phyloP scores from a whole-genome alignment of 2,888 invertebrate species.

The Meloe dianella region DNA sequence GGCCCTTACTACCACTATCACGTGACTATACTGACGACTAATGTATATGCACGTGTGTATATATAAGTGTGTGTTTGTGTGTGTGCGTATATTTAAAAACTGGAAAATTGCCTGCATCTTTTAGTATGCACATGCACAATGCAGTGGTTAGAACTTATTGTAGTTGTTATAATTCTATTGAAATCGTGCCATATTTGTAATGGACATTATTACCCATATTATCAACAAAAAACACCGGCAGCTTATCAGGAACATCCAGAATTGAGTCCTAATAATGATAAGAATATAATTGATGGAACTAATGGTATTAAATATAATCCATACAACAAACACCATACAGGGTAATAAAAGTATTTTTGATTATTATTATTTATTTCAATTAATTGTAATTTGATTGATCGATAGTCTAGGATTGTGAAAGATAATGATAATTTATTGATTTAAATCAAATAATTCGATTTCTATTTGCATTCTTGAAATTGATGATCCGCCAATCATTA shows the following conservation, averaged over 20 bases:
- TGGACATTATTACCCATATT: neutral
- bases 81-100: conserved; percentile 8
- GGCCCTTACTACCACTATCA: neutral
- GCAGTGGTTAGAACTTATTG: neutral
- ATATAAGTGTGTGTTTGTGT: neutral
- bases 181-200: neutral
- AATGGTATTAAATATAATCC: conserved; percentile 46
- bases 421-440: too few relatives aligned
- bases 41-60: neutral
- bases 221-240: neutral
- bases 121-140: conserved; percentile 10
- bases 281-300: conserved; percentile 36
- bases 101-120: conserved; percentile 6
- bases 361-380: conserved; percentile 13
- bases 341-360: conserved; percentile 40
- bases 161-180: neutral
- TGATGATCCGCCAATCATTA: conserved; percentile 26
- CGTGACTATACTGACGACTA: neutral
- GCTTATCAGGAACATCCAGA: neutral
- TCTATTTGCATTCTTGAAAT: conserved; percentile 21
- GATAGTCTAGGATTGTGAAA: conserved; percentile 14
- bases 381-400: conserved; percentile 22
- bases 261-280: neutral
- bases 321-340: conserved; percentile 49
- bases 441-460: conserved; percentile 21